These are phyloP conservation scores for Melieria crassipennis DNA, from an alignment of 2,888 invertebrate genomes.

Conservation along the genomic window DNA sequence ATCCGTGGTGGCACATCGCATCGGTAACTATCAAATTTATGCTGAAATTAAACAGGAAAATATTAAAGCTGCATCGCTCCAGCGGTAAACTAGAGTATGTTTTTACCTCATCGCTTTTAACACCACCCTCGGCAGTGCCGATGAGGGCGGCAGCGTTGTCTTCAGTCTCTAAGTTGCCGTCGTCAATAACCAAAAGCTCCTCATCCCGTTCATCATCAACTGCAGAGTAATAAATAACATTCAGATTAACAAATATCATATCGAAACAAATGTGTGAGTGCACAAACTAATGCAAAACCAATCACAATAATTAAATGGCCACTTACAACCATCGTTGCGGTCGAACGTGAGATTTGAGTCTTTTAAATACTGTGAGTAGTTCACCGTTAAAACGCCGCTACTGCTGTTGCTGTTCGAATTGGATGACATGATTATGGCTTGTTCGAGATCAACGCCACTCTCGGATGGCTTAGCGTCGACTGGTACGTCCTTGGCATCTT, in stretches of 20 bases:
- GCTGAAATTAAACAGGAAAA: too few species aligned
- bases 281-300: neutral
- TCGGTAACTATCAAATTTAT: neutral
- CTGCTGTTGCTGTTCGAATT: slow-evolving; percentile 57
- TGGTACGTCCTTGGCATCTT: slow-evolving; percentile 17
- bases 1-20: neutral
- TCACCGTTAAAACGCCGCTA: slow-evolving; percentile 57
- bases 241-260: neutral
- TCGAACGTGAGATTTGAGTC: slow-evolving; percentile 62
- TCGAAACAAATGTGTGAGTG: too few species aligned
- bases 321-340: slow-evolving; percentile 60
- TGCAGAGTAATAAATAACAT: slow-evolving; percentile 31
- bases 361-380: slow-evolving; percentile 65
- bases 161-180: slow-evolving; percentile 63
- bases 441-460: slow-evolving; percentile 36
- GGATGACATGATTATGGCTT: slow-evolving; percentile 44
- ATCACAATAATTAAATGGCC: too few species aligned
- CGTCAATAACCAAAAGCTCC: slow-evolving; percentile 65
- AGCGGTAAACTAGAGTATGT: too few species aligned
- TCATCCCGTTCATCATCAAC: slow-evolving; percentile 71
- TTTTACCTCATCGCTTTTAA: slow-evolving; percentile 24
- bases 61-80: too few species aligned
- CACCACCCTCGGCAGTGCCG: neutral
- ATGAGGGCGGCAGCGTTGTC: slow-evolving; percentile 33
- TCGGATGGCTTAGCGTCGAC: neutral